phyloP scores from a whole-genome alignment of 2,888 invertebrate genomes.

The Eupeodes latifasciatus region DNA sequence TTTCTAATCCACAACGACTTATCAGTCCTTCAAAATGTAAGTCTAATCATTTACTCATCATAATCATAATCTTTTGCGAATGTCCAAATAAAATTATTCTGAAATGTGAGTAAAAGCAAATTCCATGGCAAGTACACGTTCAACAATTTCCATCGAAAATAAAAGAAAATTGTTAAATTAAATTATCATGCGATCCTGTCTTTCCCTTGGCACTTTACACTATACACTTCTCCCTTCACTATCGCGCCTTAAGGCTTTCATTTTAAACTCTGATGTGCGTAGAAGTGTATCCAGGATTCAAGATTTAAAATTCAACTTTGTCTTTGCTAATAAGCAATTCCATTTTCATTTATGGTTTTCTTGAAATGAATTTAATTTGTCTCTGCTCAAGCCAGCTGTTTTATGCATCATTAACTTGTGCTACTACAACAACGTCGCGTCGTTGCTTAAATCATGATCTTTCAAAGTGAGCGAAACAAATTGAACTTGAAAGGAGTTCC shows the following conservation, averaged over 20 bases:
- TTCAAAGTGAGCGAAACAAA: conserved; percentile 53
- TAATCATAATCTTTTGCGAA: too few species aligned
- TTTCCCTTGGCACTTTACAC: too few species aligned
- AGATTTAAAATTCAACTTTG: background rate
- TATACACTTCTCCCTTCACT: too few species aligned
- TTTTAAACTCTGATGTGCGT: background rate
- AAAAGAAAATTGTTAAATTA: too few species aligned
- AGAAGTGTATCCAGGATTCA: background rate
- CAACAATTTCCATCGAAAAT: too few species aligned
- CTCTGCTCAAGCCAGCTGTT: conserved; percentile 41
- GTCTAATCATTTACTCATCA: too few species aligned
- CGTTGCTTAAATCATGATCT: conserved; percentile 16
- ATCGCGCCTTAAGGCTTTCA: background rate
- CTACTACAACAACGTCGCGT: conserved; percentile 12
- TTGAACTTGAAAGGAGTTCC: conserved; percentile 36
- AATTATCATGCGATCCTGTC: too few species aligned
- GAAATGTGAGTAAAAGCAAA: too few species aligned
- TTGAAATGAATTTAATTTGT: conserved; percentile 53
- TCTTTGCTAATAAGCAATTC: conserved; percentile 35
- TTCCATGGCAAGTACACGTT: too few species aligned
- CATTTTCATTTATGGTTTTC: conserved; percentile 34
- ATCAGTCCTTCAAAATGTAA: too few species aligned
- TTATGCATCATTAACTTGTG: conserved; percentile 61
- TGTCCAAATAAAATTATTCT: too few species aligned
- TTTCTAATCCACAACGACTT: too few species aligned